A percentile compares a stretch with the other conserved stretches of the same genome.
Conservation (phyloP, 2,797 vertebrate genomes). For the Gadopsis marmoratus region DNA sequence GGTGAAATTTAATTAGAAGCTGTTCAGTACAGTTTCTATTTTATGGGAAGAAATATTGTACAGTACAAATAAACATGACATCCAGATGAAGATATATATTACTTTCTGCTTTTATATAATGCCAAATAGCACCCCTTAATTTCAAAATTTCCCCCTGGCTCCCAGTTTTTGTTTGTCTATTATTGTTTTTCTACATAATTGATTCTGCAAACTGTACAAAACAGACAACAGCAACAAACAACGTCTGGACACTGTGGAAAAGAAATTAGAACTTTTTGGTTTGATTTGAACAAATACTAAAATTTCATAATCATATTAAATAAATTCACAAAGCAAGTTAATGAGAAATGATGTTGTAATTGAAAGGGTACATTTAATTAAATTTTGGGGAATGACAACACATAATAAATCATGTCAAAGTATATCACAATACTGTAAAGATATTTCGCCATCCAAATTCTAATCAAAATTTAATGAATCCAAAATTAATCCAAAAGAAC, state of each 20-base stretch:
- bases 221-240: neutral
- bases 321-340: neutral
- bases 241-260: neutral
- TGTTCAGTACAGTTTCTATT: neutral
- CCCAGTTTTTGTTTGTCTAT: neutral
- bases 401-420: neutral
- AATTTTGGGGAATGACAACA: neutral
- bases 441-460: neutral
- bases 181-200: neutral
- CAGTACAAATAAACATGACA: neutral
- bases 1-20: neutral
- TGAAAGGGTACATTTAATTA: too few species aligned
- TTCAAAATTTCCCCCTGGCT: neutral
- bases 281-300: too few species aligned
- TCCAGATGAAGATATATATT: neutral
- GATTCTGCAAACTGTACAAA: neutral
- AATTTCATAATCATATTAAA: neutral
- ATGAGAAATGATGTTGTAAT: neutral
- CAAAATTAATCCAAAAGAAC: neutral
- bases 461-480: neutral
- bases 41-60: neutral
- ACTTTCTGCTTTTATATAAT: neutral
- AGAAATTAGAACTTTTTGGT: neutral
- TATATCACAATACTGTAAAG: neutral
- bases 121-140: neutral